These are phyloP conservation scores for Brachionus plicatilis DNA, from an alignment of 1,140 invertebrate species.

Conservation along the genomic window DNA sequence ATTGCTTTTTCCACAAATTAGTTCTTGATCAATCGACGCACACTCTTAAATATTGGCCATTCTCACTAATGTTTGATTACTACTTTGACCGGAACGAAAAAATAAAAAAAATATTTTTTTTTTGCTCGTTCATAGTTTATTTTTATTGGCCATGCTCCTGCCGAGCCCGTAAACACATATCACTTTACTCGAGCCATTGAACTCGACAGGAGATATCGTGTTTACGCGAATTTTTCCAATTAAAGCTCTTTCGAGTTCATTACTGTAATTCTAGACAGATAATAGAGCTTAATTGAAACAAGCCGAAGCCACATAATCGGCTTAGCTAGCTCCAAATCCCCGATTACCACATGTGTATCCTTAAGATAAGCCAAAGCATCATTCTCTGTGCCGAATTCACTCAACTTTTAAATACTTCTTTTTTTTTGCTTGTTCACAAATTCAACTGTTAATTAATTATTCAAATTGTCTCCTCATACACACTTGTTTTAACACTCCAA, in stretches of 20 bases:
- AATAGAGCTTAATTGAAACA: conserved; percentile 5
- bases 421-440: not conserved
- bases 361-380: not conserved
- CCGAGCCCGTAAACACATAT: not conserved
- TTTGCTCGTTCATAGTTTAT: not conserved
- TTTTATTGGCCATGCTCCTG: not conserved
- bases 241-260: not conserved
- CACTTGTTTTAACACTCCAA: not conserved
- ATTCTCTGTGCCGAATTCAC: not conserved
- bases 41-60: not conserved
- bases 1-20: conserved; percentile 26
- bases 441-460: not conserved
- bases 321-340: not conserved
- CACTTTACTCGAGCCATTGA: not conserved
- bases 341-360: not conserved
- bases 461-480: not conserved
- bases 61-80: conserved; percentile 5
- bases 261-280: conserved; percentile 21
- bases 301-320: not conserved
- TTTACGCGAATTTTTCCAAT: not conserved
- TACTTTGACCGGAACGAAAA: not conserved
- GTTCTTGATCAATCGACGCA: conserved; percentile 15
- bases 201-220: not conserved
- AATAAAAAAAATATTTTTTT: not conserved
- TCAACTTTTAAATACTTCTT: not conserved